Conservation (phyloP, 1,140 invertebrate genomes). For the Halyomorpha halys region DNA sequence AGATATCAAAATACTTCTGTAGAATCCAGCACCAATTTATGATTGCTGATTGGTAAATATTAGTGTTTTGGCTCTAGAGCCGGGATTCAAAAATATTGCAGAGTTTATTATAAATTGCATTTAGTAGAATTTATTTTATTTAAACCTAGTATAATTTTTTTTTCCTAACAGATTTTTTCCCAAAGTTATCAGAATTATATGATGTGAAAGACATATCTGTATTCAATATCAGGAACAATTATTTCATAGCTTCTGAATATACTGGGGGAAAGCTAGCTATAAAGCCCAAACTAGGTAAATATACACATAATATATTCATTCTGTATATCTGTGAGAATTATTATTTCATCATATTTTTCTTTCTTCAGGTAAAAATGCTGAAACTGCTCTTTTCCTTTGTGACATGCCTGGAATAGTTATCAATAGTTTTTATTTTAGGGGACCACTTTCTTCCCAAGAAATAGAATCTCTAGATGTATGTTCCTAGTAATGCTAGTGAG, state of each 20-base stretch:
- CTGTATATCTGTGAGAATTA: neutral
- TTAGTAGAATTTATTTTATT: too few species aligned
- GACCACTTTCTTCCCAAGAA: too few species aligned
- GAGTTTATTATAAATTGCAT: too few species aligned
- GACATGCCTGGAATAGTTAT: conserved; percentile 10
- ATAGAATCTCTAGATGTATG: too few species aligned
- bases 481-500: too few species aligned
- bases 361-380: conserved; percentile 7
- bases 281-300: neutral
- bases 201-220: neutral
- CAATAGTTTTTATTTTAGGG: conserved; percentile 1
- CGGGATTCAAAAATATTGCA: too few species aligned
- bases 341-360: neutral
- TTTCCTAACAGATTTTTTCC: conserved; percentile 1
- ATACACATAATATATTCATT: neutral
- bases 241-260: conserved; percentile 12
- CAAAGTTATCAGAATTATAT: neutral
- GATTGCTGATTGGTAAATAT: too few species aligned
- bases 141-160: neutral
- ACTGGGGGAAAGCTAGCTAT: neutral
- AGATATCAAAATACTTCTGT: too few species aligned
- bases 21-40: too few species aligned
- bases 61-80: too few species aligned
- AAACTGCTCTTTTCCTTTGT: neutral
- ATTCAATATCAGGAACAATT: neutral